A percentile compares a stretch with the other conserved stretches of the same genome.
Evolutionary conservation across 2,888 invertebrate species (phyloP).

Genomic region (Tenthredo distinguenda): DNA sequence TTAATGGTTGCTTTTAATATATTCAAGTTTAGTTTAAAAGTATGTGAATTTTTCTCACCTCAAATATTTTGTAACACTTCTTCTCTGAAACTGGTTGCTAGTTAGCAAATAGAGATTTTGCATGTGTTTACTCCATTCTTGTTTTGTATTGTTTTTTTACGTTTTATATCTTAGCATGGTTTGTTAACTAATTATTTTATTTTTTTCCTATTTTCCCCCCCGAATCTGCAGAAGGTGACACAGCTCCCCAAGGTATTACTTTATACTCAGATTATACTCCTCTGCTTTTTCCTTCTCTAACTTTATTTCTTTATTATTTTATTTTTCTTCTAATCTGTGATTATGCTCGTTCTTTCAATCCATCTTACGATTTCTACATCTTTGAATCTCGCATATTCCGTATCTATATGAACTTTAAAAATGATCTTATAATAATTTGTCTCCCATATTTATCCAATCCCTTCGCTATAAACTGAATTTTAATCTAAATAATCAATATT

Average conservation of each 20-base stretch:
- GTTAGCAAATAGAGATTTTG: constrained; percentile 44
- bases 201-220: constrained; percentile 68
- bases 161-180: constrained; percentile 62
- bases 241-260: constrained; percentile 74
- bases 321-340: background rate
- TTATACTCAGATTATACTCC: constrained; percentile 53
- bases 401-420: constrained; percentile 19
- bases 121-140: constrained; percentile 54
- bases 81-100: background rate
- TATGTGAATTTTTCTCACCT: background rate
- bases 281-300: constrained; percentile 52
- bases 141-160: constrained; percentile 54
- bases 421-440: constrained; percentile 18
- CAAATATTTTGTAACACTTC: background rate
- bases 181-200: constrained; percentile 67
- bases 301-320: constrained; percentile 28
- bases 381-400: background rate
- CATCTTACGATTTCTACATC: background rate
- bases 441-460: constrained; percentile 29
- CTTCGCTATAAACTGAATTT: constrained; percentile 25
- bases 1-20: background rate
- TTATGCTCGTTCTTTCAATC: constrained; percentile 28
- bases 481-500: constrained; percentile 49
- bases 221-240: constrained; percentile 74
- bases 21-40: background rate